phyloP scores from a whole-genome alignment of 2,797 vertebrate genomes.

The Loriculus beryllinus region DNA sequence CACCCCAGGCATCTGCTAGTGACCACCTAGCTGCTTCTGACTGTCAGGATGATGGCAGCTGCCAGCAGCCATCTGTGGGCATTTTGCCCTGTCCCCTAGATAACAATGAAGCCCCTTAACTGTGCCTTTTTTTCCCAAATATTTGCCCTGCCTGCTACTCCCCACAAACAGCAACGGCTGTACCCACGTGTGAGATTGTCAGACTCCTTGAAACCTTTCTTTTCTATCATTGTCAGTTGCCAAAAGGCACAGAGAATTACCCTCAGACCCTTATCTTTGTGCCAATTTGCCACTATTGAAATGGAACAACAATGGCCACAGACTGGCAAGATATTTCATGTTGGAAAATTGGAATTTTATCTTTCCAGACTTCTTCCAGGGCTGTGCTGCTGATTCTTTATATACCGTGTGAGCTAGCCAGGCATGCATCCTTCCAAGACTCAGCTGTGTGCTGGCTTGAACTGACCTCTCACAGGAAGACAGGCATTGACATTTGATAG shows the following conservation, averaged over 20 bases:
- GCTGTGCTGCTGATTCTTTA: neutral
- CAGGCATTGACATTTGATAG: neutral
- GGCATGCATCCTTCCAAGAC: neutral
- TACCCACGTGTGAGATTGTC: neutral
- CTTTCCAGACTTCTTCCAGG: neutral
- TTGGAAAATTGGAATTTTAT: neutral
- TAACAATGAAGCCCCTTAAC: neutral
- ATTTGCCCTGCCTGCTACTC: neutral
- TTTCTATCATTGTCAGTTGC: neutral
- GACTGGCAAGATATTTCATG: neutral
- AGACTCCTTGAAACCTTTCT: neutral
- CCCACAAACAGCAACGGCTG: neutral
- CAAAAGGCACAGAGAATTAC: neutral
- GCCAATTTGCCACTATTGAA: neutral
- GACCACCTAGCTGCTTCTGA: neutral
- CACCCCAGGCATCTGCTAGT: neutral
- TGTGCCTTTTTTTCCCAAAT: neutral
- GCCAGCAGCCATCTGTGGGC: fast-evolving
- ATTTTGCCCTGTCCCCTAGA: fast-evolving
- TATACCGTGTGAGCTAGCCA: neutral
- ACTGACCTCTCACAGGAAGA: neutral
- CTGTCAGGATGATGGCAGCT: neutral
- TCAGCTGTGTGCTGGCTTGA: neutral
- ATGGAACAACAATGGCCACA: neutral
- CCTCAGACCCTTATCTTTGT: neutral